Evolutionary conservation across 2,113 vertebrate species (phyloP).

Genomic region (Trichechus manatus): DNA sequence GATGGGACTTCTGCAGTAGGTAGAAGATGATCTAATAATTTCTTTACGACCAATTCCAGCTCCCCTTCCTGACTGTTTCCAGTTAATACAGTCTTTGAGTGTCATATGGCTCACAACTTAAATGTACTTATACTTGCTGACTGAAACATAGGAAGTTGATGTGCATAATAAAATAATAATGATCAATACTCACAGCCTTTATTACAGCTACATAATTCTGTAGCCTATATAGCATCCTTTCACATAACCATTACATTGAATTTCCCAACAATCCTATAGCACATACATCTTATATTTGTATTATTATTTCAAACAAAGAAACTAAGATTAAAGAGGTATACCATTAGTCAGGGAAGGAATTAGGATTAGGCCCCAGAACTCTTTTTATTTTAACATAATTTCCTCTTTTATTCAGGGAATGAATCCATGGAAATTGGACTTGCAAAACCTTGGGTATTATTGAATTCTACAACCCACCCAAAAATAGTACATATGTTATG

Average conservation of each 20-base stretch:
- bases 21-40: background rate
- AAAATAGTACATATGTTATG: background rate
- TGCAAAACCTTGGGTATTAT: background rate
- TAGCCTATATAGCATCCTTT: background rate
- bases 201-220: background rate
- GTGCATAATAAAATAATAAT: background rate
- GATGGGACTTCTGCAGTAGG: background rate
- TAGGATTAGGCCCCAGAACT: background rate
- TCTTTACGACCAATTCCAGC: background rate
- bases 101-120: background rate
- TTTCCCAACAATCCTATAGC: background rate
- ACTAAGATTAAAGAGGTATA: background rate
- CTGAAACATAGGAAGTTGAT: background rate
- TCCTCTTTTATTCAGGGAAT: background rate
- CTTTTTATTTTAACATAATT: slow-evolving; percentile 8
- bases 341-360: background rate
- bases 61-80: background rate
- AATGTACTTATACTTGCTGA: background rate
- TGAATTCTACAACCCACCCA: background rate
- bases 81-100: background rate
- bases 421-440: background rate
- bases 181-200: background rate
- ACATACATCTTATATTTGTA: background rate
- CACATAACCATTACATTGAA: background rate
- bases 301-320: background rate